These are phyloP conservation scores for Boloria euphrosyne DNA, from an alignment of 2,888 invertebrate species.

Conservation along the genomic window DNA sequence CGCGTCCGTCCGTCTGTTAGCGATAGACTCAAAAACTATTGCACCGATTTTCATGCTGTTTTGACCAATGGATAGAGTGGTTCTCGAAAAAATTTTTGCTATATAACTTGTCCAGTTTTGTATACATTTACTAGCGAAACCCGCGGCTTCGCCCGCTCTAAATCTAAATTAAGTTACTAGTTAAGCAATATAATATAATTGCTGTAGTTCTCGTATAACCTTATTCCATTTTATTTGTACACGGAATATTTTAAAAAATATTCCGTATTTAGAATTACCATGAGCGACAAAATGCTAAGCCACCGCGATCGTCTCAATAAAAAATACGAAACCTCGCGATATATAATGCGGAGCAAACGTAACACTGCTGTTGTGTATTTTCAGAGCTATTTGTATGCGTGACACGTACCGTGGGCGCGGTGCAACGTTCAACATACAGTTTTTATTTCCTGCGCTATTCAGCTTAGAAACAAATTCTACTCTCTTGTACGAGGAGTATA, in stretches of 20 bases:
- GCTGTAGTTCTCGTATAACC: too few species aligned
- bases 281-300: background rate
- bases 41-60: too few species aligned
- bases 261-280: background rate
- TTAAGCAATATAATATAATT: too few species aligned
- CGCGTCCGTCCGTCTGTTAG: too few species aligned
- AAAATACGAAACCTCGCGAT: conserved; percentile 22
- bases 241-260: background rate
- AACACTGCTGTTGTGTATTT: conserved; percentile 27
- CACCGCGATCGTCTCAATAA: conserved; percentile 20
- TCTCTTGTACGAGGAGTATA: conserved; percentile 11
- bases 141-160: too few species aligned
- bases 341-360: conserved; percentile 24
- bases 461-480: conserved; percentile 26
- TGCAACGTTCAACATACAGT: conserved; percentile 31
- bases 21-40: too few species aligned
- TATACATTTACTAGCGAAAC: too few species aligned
- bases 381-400: conserved; percentile 32
- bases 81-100: too few species aligned
- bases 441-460: conserved; percentile 33
- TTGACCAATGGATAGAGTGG: too few species aligned
- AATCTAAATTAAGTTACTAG: too few species aligned
- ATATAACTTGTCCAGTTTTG: too few species aligned
- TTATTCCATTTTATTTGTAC: too few species aligned
- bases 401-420: conserved; percentile 32